Percentiles rank a stretch among this genome's conserved stretches.
phyloP scores from a whole-genome alignment of 2,797 vertebrate species.

The Pelochelys cantorii region DNA sequence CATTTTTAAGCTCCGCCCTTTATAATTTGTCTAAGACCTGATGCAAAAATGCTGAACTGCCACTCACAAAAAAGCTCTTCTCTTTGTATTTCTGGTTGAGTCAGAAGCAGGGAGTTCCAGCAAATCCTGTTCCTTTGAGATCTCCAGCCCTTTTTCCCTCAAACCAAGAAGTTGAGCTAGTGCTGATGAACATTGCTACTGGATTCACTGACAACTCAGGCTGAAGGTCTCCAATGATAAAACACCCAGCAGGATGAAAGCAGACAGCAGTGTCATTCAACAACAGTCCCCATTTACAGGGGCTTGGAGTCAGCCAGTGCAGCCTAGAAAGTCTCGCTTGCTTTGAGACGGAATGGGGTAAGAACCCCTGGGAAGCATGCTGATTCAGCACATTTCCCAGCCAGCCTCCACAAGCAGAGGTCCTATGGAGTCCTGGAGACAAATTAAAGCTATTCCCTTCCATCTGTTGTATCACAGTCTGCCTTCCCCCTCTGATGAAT shows the following conservation, averaged over 20 bases:
- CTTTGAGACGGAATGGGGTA: not conserved
- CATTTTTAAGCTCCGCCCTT: conserved; percentile 4
- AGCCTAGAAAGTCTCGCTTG: not conserved
- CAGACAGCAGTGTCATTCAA: not conserved
- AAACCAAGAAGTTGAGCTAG: not conserved
- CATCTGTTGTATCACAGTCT: not conserved
- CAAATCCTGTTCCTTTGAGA: not conserved
- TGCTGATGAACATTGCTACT: not conserved
- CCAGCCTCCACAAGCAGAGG: not conserved
- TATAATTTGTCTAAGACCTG: not conserved
- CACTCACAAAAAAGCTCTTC: not conserved
- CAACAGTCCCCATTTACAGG: not conserved
- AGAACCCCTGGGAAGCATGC: not conserved
- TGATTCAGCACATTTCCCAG: not conserved
- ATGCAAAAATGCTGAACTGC: not conserved
- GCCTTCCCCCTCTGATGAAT: not conserved
- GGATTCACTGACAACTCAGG: not conserved
- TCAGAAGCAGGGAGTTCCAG: not conserved
- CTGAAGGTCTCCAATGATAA: not conserved
- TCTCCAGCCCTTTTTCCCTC: not conserved
- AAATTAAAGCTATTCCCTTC: too few relatives aligned
- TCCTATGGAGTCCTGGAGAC: not conserved
- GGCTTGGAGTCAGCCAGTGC: not conserved
- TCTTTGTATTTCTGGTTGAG: not conserved
- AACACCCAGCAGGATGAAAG: not conserved